phyloP scores from a whole-genome alignment of 2,113 vertebrate genomes.

The Phaetusa simplex region DNA sequence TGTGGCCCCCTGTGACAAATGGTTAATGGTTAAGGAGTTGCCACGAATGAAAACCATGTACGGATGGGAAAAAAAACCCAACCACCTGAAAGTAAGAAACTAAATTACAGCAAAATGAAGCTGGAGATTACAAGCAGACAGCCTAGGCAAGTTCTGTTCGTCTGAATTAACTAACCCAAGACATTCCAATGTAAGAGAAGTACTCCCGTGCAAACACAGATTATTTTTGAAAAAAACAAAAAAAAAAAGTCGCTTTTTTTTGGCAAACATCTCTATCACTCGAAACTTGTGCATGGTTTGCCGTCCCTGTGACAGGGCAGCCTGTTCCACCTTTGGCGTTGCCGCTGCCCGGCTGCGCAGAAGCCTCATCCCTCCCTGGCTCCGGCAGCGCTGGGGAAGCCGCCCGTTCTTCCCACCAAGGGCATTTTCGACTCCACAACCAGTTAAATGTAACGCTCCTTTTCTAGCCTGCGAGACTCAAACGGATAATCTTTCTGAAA shows the following conservation, averaged over 20 bases:
- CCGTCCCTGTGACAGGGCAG: neutral
- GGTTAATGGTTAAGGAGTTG: neutral
- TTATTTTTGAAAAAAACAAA: neutral
- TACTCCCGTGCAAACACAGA: neutral
- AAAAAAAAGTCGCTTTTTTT: too few relatives aligned
- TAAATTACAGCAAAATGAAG: neutral
- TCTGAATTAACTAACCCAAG: neutral
- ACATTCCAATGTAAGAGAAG: neutral
- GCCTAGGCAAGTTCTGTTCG: neutral
- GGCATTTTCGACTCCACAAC: neutral
- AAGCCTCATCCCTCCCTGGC: neutral
- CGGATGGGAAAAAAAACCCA: neutral
- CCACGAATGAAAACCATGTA: neutral
- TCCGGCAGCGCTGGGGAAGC: neutral
- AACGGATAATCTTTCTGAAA: slow-evolving; percentile 11
- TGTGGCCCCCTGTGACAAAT: neutral
- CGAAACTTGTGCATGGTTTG: neutral
- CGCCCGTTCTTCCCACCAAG: neutral
- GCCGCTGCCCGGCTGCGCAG: neutral
- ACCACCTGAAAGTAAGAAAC: neutral
- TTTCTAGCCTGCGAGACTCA: neutral
- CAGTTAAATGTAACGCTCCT: neutral
- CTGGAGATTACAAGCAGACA: neutral
- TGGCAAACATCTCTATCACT: neutral
- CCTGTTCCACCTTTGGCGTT: neutral